Base-by-base conservation (phyloP, 2,888 invertebrate species). In the Eupithecia insigniata region DNA sequence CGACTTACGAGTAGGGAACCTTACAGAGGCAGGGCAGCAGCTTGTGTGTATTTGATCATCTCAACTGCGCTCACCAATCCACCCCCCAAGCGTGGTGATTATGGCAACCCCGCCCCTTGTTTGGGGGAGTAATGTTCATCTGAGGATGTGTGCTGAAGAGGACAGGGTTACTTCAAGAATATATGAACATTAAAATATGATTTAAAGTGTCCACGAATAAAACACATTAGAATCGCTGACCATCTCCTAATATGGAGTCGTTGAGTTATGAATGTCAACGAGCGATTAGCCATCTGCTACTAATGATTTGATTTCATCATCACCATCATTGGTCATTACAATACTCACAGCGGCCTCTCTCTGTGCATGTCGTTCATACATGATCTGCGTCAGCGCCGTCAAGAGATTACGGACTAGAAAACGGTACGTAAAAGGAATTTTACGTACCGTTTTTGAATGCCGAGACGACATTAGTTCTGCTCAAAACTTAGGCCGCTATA, bases 241-340 rank as follows among this genome's bases (percentile, higher is more conserved):
- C 61, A 62, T 22, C 61, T 61, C 61, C 61, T 32, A 4, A 32
- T 62, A 62, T 10, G 32, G 61, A 62, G n/a, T 12, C 32, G 61
- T n/a, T 62, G 61, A 62, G 61, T 39, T 43, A 65, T 39, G 26
- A 39, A 22, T 36, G 39, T 36, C 65, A 36, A 26, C 18, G 26
- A 18, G 39, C 16, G 43, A 66, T 66, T 43, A 26, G 39, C 43
- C 66, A 43, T 39, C 30, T 66, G 66, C 30, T n/a, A n/a, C 12
- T 32, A 32, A 62, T 62, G 32, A 62, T 62, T 62, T n/a, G 32
- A 62, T 62, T 34, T 34, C 30, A 30, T 14, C 10, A 12, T 34
- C 32, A 62, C 34, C 61, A 62, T 32, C 61, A 32, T 62, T 32
- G 10, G 18, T 55, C 22, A 26, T 55, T 51, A 26, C 12, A 26